Evolutionary conservation across 2,113 vertebrate genomes (phyloP).

Genomic region (Mesoclemmys tuberculata): DNA sequence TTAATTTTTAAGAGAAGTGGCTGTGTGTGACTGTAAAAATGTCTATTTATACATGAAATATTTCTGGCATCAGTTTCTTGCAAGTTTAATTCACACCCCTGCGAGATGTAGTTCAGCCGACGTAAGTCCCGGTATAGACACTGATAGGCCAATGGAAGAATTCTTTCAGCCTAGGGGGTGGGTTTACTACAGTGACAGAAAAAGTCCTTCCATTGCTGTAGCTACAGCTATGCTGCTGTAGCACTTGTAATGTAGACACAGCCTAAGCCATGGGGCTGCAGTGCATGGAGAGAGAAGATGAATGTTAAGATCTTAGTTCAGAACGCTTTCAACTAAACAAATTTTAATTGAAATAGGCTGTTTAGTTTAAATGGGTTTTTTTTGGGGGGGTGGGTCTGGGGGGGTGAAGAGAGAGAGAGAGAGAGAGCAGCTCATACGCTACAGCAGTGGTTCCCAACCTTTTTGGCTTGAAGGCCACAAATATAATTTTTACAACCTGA

Average conservation of each 20-base stretch:
- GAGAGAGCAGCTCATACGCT: background rate
- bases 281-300: conserved; percentile 30
- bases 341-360: background rate
- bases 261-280: conserved; percentile 22
- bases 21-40: background rate
- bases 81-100: background rate
- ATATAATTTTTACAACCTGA: too few relatives aligned
- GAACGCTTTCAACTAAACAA: background rate
- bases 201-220: background rate
- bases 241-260: background rate
- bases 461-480: too few relatives aligned
- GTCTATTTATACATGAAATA: background rate
- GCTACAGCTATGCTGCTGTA: background rate
- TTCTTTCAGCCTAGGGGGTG: background rate
- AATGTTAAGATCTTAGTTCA: conserved; percentile 19
- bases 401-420: background rate
- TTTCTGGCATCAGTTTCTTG: background rate
- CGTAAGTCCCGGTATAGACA: background rate
- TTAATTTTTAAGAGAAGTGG: background rate
- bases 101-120: background rate
- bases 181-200: too few relatives aligned
- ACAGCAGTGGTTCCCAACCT: background rate
- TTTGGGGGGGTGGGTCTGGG: background rate
- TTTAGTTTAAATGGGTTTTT: background rate
- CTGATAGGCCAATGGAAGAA: background rate